A percentile compares a stretch with the other conserved stretches of the same genome.
These are phyloP conservation scores for Diabrotica undecimpunctata DNA, from an alignment of 1,140 invertebrate genomes.

Conservation along the genomic window DNA sequence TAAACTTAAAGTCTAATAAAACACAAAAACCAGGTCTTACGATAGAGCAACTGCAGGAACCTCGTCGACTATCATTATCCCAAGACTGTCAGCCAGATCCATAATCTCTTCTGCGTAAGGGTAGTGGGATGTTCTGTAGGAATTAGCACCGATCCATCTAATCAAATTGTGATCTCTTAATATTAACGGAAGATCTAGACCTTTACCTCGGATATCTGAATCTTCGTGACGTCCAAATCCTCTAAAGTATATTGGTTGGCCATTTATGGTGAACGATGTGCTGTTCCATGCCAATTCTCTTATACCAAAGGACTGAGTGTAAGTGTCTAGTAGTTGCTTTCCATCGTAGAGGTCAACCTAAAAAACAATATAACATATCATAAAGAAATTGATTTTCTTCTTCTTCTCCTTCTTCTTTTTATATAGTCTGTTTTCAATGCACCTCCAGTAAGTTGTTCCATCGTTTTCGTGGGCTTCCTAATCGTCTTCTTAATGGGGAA, in stretches of 20 bases:
- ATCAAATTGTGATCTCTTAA: constrained; percentile 90
- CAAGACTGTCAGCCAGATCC: constrained; percentile 86
- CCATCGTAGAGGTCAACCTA: too few species aligned
- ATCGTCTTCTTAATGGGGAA: too few species aligned
- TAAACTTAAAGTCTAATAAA: too few species aligned
- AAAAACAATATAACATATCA: too few species aligned
- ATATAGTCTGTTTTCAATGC: too few species aligned
- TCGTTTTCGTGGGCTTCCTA: too few species aligned
- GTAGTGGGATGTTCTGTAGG: constrained; percentile 95
- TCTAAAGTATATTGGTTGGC: constrained; percentile 79
- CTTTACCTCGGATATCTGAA: constrained; percentile 66
- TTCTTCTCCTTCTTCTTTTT: too few species aligned
- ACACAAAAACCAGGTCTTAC: too few species aligned
- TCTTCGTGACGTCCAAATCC: constrained; percentile 95
- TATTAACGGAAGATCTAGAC: constrained; percentile 79
- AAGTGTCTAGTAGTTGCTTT: constrained; percentile 63
- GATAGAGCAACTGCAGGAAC: constrained; percentile 85
- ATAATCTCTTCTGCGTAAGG: constrained; percentile 97
- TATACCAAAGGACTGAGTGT: constrained; percentile 82
- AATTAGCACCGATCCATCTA: constrained; percentile 91
- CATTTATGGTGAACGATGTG: constrained; percentile 75
- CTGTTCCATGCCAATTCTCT: constrained; percentile 77
- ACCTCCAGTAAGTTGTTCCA: too few species aligned
- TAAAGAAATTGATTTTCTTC: too few species aligned
- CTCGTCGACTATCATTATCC: constrained; percentile 94